These are phyloP conservation scores for Drosophila nebulosa DNA, from an alignment of 1,140 invertebrate species.

Conservation along the genomic window DNA sequence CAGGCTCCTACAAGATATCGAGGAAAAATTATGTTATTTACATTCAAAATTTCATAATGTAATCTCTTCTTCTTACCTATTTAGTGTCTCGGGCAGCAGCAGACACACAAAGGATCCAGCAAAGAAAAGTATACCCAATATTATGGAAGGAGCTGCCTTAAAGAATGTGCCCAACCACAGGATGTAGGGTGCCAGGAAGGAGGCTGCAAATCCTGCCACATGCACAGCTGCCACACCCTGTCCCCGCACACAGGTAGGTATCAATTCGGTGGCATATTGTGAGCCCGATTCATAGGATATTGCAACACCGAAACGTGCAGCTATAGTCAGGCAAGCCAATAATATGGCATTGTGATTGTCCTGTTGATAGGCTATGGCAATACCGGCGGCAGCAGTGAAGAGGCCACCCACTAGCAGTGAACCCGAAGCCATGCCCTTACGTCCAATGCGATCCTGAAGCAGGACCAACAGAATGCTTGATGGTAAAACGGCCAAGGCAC, in stretches of 20 bases:
- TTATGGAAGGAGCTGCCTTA: slow-evolving; percentile 83
- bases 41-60: background rate
- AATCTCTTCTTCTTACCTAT: slow-evolving; percentile 72
- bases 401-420: slow-evolving; percentile 83
- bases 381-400: slow-evolving; percentile 81
- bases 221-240: slow-evolving; percentile 84
- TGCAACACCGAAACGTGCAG: slow-evolving; percentile 85
- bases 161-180: slow-evolving; percentile 82
- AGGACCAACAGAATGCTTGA: slow-evolving; percentile 83
- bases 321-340: slow-evolving; percentile 82
- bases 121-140: slow-evolving; percentile 83
- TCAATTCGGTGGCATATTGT: slow-evolving; percentile 86
- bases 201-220: slow-evolving; percentile 83
- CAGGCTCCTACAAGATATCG: slow-evolving; percentile 77
- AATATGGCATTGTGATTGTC: slow-evolving; percentile 79
- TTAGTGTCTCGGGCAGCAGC: slow-evolving; percentile 85
- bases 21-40: background rate
- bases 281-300: slow-evolving; percentile 85
- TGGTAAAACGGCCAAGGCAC: slow-evolving; percentile 83
- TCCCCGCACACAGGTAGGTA: slow-evolving; percentile 86
- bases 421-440: slow-evolving; percentile 83
- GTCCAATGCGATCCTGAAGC: slow-evolving; percentile 83
- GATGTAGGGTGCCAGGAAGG: slow-evolving; percentile 83
- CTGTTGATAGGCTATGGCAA: slow-evolving; percentile 76
- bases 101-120: slow-evolving; percentile 83